phyloP scores from a whole-genome alignment of 2,888 invertebrate species.

The Apamea monoglypha region DNA sequence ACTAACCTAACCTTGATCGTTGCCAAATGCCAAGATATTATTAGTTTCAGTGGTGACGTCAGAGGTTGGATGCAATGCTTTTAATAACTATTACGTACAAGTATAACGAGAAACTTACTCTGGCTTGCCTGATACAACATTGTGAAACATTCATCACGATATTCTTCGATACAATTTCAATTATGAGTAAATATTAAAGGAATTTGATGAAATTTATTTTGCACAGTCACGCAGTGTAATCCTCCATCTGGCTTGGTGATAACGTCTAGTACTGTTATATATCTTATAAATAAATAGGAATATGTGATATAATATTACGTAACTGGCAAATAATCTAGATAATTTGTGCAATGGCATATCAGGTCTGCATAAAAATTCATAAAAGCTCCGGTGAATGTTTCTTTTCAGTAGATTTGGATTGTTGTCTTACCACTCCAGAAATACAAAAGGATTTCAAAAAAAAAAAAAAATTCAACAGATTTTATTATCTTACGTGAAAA shows the following conservation, averaged over 20 bases:
- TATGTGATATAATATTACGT: neutral
- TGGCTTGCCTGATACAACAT: neutral
- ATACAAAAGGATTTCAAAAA: neutral
- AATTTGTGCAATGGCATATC: constrained; percentile 6
- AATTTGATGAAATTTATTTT: neutral
- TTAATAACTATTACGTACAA: constrained; percentile 11
- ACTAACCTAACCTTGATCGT: constrained; percentile 23
- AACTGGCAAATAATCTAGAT: neutral
- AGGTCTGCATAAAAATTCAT: neutral
- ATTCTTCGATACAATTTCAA: neutral
- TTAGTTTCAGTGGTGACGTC: constrained; percentile 31
- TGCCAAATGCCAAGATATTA: constrained; percentile 41
- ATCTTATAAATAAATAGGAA: neutral
- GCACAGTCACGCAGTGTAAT: neutral
- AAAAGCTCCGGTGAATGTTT: neutral
- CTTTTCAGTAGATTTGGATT: neutral
- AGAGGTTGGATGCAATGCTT: neutral
- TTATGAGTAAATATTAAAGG: neutral
- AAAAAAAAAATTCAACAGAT: neutral
- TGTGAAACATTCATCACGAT: neutral
- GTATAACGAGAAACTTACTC: neutral
- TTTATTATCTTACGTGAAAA: constrained; percentile 32
- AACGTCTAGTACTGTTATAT: neutral
- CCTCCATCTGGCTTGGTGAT: neutral
- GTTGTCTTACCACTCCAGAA: too few relatives aligned